phyloP scores from a whole-genome alignment of 1,140 invertebrate genomes.

The Aphelinus certus region DNA sequence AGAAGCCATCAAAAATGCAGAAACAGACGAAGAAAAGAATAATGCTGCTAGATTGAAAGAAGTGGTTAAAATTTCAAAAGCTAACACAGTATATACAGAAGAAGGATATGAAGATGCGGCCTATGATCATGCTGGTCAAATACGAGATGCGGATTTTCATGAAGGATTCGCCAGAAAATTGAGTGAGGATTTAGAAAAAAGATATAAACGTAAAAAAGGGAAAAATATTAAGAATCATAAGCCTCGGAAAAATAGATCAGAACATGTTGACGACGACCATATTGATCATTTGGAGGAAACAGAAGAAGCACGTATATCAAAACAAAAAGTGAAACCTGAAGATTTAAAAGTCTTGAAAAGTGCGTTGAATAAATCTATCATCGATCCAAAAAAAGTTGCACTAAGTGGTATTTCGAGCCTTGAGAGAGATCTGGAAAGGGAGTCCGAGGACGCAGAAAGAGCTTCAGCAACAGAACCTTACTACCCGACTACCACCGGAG shows the following conservation, averaged over 20 bases:
- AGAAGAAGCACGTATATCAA: constrained; percentile 29
- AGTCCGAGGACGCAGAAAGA: constrained; percentile 46
- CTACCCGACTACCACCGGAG: not conserved
- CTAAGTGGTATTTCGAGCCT: constrained; percentile 48
- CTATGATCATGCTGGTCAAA: constrained; percentile 79
- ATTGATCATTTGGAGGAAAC: constrained; percentile 23
- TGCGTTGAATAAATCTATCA: constrained; percentile 20
- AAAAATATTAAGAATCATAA: not conserved
- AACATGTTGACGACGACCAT: constrained; percentile 40
- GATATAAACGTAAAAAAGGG: not conserved
- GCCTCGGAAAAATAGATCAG: not conserved
- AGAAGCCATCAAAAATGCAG: constrained; percentile 67
- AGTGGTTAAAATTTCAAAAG: constrained; percentile 75
- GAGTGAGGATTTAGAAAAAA: constrained; percentile 42
- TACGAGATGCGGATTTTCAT: constrained; percentile 71
- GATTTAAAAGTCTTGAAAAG: constrained; percentile 5
- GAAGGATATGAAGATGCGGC: constrained; percentile 82
- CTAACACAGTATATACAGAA: constrained; percentile 78
- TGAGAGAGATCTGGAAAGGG: constrained; percentile 51
- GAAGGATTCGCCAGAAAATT: constrained; percentile 60
- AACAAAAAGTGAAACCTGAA: constrained; percentile 32
- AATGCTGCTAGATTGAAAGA: constrained; percentile 73
- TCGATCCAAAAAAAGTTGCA: constrained; percentile 49
- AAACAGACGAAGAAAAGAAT: constrained; percentile 69
- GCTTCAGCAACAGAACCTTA: constrained; percentile 31